These are phyloP conservation scores for Noctua comes DNA, from an alignment of 2,888 invertebrate genomes.

Conservation along the genomic window DNA sequence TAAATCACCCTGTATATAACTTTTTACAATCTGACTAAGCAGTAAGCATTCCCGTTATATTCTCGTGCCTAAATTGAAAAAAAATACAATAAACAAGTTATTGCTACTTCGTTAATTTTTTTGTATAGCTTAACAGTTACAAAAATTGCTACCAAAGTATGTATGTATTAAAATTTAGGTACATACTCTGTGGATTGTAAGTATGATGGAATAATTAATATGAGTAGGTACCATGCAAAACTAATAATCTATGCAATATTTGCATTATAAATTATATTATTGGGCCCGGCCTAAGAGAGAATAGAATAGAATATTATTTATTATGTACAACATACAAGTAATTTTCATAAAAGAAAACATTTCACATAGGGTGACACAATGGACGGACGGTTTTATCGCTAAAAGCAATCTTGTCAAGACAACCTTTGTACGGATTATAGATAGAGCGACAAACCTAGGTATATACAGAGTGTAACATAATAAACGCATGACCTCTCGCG, in stretches of 20 bases:
- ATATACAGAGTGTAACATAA: no score
- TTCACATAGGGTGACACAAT: no score
- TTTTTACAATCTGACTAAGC: constrained; percentile 20
- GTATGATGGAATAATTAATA: background rate
- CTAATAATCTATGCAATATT: background rate
- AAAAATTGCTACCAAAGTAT: background rate
- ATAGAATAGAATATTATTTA: background rate
- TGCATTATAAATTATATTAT: background rate
- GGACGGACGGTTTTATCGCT: no score
- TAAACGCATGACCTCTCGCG: no score
- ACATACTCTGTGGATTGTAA: background rate
- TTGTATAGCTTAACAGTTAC: constrained; percentile 8
- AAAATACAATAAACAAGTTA: constrained; percentile 25
- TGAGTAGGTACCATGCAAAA: background rate
- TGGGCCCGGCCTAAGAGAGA: background rate
- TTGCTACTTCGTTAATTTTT: constrained; percentile 25
- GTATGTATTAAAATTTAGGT: background rate
- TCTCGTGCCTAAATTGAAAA: constrained; percentile 10
- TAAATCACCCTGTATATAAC: background rate
- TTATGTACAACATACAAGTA: background rate
- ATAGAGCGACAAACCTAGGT: background rate
- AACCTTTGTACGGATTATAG: no score
- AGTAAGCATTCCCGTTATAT: constrained; percentile 34
- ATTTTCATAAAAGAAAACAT: background rate
- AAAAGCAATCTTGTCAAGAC: no score